phyloP scores from a whole-genome alignment of 1,140 invertebrate species.

The Onthophagus taurus region DNA sequence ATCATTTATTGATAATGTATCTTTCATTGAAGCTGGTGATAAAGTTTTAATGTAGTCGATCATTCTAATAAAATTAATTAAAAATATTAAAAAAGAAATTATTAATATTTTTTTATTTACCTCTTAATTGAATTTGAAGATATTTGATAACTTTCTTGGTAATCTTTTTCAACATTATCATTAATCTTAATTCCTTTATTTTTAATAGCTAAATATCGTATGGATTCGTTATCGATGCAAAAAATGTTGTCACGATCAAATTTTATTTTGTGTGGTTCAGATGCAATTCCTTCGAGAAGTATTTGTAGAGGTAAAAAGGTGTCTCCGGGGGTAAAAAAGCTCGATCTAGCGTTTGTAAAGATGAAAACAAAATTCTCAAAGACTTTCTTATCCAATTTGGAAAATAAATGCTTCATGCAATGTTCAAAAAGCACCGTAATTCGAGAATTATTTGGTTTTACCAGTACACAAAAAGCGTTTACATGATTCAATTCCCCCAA shows the following conservation, averaged over 20 bases:
- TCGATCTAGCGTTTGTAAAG: slow-evolving; percentile 28
- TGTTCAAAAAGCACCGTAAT: slow-evolving; percentile 26
- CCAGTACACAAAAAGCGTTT: slow-evolving; percentile 29
- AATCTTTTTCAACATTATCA: slow-evolving; percentile 9
- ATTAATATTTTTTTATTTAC: background rate
- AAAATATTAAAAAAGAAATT: background rate
- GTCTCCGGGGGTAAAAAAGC: slow-evolving; percentile 23
- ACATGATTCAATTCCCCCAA: slow-evolving; percentile 25
- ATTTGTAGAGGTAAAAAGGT: background rate
- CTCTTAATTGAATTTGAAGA: slow-evolving; percentile 14
- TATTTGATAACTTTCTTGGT: slow-evolving; percentile 27
- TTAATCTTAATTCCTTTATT: slow-evolving; percentile 21
- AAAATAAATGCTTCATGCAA: slow-evolving; percentile 29
- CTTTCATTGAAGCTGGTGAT: slow-evolving; percentile 23
- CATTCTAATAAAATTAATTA: slow-evolving; percentile 21
- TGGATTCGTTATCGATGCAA: slow-evolving; percentile 33
- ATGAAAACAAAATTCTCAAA: slow-evolving; percentile 30
- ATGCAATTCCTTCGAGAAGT: background rate
- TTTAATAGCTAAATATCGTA: slow-evolving; percentile 24
- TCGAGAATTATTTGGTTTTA: slow-evolving; percentile 25
- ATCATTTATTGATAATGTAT: slow-evolving; percentile 30
- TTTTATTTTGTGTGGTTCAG: slow-evolving; percentile 14
- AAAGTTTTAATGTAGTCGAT: slow-evolving; percentile 23
- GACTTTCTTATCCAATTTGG: slow-evolving; percentile 27
- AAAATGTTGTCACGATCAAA: slow-evolving; percentile 23